A percentile compares a stretch with the other conserved stretches of the same genome.
Evolutionary conservation across 2,113 vertebrate genomes (phyloP).

Genomic region (Ammospiza nelsoni): DNA sequence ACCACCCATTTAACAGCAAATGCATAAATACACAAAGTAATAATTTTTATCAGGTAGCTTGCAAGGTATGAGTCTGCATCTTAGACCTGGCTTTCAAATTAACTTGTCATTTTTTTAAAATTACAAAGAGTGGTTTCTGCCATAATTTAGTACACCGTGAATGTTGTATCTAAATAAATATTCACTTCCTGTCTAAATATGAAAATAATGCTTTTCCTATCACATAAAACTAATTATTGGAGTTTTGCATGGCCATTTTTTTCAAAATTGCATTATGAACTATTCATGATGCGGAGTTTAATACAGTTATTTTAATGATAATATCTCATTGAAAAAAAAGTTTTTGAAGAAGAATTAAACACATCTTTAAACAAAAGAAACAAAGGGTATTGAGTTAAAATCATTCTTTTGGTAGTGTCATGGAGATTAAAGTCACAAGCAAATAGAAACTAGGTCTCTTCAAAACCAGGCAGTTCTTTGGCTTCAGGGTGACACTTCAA

Average conservation of each 20-base stretch:
- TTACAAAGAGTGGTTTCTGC: constrained; percentile 30
- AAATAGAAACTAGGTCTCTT: neutral
- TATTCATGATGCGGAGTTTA: constrained; percentile 20
- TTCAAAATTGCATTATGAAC: constrained; percentile 30
- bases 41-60: constrained; percentile 24
- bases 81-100: constrained; percentile 42
- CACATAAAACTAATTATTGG: constrained; percentile 53
- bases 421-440: neutral
- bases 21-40: constrained; percentile 24
- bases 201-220: constrained; percentile 54
- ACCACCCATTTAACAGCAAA: neutral
- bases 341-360: constrained; percentile 8
- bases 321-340: neutral
- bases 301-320: constrained; percentile 30
- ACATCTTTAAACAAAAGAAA: constrained; percentile 24
- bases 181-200: constrained; percentile 58
- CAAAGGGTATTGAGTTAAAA: neutral
- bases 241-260: constrained; percentile 12
- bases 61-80: neutral
- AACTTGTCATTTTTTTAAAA: constrained; percentile 49
- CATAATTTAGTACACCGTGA: neutral
- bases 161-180: constrained; percentile 36
- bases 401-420: neutral
- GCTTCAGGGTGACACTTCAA: neutral
- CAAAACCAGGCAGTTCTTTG: neutral